Conservation (phyloP, 2,113 vertebrate species). For the Colaptes auratus region DNA sequence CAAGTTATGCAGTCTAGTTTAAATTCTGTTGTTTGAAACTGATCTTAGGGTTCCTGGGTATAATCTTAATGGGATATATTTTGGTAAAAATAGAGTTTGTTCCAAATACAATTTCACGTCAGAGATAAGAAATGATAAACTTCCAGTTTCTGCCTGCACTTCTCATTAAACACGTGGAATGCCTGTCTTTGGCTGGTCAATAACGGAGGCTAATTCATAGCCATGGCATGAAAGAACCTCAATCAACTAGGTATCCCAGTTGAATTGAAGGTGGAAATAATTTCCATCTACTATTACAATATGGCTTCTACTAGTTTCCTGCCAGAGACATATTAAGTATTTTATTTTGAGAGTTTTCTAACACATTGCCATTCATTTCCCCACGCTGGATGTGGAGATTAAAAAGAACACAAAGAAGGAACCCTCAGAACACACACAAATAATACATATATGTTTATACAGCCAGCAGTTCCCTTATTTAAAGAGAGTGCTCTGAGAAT, state of each 20-base stretch:
- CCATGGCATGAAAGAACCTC: neutral
- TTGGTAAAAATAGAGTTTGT: neutral
- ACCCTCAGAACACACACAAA: neutral
- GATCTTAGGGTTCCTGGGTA: neutral
- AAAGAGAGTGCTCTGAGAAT: neutral
- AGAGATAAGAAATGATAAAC: neutral
- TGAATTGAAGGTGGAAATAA: neutral
- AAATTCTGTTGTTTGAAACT: neutral
- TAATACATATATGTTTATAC: neutral
- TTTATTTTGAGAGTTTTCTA: constrained; percentile 26
- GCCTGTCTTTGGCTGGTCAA: neutral
- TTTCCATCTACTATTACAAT: neutral
- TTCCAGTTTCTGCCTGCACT: neutral
- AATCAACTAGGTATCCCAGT: neutral
- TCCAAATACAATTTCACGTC: neutral
- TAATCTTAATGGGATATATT: neutral
- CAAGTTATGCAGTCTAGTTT: neutral
- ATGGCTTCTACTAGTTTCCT: neutral
- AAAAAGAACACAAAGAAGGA: constrained; percentile 18
- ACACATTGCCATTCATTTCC: neutral
- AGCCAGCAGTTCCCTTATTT: constrained; percentile 25
- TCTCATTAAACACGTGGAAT: neutral
- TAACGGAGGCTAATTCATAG: neutral
- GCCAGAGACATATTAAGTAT: neutral
- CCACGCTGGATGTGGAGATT: neutral